A percentile compares a stretch with the other conserved stretches of the same genome.
These are phyloP conservation scores for Parasteatoda tepidariorum DNA, from an alignment of 1,140 invertebrate species.

Conservation along the genomic window DNA sequence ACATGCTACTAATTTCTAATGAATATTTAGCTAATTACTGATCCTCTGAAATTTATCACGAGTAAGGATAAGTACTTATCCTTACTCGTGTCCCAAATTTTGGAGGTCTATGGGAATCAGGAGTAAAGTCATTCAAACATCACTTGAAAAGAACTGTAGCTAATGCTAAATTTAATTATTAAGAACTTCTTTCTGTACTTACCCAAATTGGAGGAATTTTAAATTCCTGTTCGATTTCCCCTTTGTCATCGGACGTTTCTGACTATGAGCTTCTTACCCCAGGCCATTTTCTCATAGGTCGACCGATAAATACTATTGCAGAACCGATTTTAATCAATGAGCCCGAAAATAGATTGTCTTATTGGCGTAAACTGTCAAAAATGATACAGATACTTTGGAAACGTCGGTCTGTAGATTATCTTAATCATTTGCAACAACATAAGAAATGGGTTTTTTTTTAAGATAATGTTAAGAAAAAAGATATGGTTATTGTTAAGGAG, in stretches of 20 bases:
- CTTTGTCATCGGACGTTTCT: neutral
- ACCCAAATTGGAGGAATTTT: neutral
- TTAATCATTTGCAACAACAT: neutral
- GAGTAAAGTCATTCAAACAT: neutral
- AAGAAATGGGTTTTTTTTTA: slow-evolving; percentile 45
- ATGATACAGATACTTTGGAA: too few relatives aligned
- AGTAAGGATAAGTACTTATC: neutral
- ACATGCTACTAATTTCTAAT: too few relatives aligned
- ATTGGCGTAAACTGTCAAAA: too few relatives aligned
- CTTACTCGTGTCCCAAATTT: neutral
- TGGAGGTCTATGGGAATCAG: neutral
- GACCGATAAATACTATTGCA: too few relatives aligned
- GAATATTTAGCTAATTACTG: neutral
- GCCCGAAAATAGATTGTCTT: too few relatives aligned
- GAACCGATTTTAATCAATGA: too few relatives aligned
- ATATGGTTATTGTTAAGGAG: too few relatives aligned
- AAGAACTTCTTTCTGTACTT: neutral
- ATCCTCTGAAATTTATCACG: neutral
- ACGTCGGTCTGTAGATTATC: too few relatives aligned
- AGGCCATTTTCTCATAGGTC: too few relatives aligned
- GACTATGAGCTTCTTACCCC: too few relatives aligned
- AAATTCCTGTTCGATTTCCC: too few relatives aligned
- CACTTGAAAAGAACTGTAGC: neutral
- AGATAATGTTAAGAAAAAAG: too few relatives aligned
- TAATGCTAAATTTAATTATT: neutral